These are phyloP conservation scores for Mormoops blainvillei DNA, from an alignment of 2,113 vertebrate genomes.

Conservation along the genomic window DNA sequence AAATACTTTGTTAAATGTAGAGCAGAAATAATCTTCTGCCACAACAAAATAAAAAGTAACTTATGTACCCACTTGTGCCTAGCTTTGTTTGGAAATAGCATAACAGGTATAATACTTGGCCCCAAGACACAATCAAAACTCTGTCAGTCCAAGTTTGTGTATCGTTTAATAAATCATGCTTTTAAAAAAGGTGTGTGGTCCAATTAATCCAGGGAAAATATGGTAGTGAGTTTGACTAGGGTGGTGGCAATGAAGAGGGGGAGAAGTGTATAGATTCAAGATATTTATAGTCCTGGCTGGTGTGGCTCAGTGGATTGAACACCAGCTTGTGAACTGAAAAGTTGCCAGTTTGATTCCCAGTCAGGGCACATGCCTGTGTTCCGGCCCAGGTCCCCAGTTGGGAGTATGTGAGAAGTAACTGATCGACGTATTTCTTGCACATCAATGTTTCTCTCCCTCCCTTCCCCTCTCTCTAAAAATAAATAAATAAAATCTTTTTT, in stretches of 20 bases:
- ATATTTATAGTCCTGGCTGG: neutral
- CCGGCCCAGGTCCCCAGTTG: too few species aligned
- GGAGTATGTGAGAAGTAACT: too few species aligned
- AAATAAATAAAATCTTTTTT: too few species aligned
- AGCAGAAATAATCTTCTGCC: slow-evolving; percentile 7
- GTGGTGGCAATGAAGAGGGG: neutral
- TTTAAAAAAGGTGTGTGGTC: neutral
- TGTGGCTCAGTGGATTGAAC: too few species aligned
- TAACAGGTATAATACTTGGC: neutral
- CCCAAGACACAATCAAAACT: neutral
- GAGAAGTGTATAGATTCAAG: neutral
- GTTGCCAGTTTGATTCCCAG: too few species aligned
- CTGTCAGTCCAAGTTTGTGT: neutral
- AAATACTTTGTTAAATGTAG: neutral
- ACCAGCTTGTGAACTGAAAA: too few species aligned
- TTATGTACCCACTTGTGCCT: neutral
- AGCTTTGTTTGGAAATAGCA: neutral
- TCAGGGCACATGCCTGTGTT: too few species aligned
- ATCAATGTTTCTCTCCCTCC: too few species aligned
- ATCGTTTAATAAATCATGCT: neutral
- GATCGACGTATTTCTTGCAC: too few species aligned
- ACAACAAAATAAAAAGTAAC: neutral
- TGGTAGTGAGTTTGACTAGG: neutral
- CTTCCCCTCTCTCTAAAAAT: too few species aligned
- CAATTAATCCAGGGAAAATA: neutral